Conservation (phyloP, 2,888 invertebrate genomes). For the Notodonta ziczac region DNA sequence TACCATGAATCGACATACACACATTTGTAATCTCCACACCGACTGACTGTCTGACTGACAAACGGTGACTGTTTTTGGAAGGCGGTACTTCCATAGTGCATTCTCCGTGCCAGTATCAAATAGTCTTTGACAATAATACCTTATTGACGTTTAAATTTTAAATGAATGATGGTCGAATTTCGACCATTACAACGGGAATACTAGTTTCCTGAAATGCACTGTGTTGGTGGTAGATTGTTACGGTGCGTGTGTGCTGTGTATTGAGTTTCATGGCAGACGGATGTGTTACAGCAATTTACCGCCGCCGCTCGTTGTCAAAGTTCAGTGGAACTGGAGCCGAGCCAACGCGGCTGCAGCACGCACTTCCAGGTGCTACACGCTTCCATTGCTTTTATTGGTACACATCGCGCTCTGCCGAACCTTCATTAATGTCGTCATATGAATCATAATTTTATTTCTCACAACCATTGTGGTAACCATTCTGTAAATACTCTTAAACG, state of each 20-base stretch:
- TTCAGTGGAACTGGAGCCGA: constrained; percentile 78
- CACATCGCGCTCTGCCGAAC: constrained; percentile 41
- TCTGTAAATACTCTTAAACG: constrained; percentile 5
- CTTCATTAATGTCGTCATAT: constrained; percentile 38
- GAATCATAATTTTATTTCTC: constrained; percentile 8
- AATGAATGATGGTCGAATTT: too few relatives aligned
- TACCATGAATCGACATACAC: too few relatives aligned
- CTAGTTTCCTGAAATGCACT: constrained; percentile 27
- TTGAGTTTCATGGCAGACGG: constrained; percentile 46
- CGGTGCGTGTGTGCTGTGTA: constrained; percentile 22
- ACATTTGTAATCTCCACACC: too few relatives aligned
- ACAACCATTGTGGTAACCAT: constrained; percentile 3
- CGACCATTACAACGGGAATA: too few relatives aligned
- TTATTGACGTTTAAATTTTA: too few relatives aligned
- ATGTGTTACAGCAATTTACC: constrained; percentile 63
- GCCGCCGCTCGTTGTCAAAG: constrained; percentile 74
- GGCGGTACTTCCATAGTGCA: too few relatives aligned
- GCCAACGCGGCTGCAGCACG: constrained; percentile 71
- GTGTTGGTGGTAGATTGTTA: constrained; percentile 23
- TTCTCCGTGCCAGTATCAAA: too few relatives aligned
- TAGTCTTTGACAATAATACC: too few relatives aligned
- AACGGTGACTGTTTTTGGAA: too few relatives aligned
- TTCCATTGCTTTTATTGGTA: constrained; percentile 53
- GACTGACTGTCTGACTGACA: too few relatives aligned
- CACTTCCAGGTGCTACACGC: constrained; percentile 73